These are phyloP conservation scores for Xenopus laevis DNA, from an alignment of 2,113 vertebrate genomes.

Conservation along the genomic window DNA sequence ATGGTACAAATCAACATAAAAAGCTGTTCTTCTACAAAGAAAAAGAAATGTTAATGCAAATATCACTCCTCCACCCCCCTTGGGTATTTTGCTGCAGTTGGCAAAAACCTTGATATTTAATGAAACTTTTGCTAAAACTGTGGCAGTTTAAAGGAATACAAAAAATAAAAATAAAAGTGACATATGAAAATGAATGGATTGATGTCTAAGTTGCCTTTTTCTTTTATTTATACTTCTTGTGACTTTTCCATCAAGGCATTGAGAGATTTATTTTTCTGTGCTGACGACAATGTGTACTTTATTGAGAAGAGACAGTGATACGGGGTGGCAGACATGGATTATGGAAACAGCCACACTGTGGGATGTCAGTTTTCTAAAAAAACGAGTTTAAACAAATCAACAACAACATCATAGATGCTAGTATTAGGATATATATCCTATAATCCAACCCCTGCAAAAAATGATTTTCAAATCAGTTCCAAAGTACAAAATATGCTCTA, in stretches of 20 bases:
- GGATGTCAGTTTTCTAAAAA: slow-evolving; percentile 24
- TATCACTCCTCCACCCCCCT: no score
- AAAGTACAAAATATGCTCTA: no score
- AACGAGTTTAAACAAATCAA: slow-evolving; percentile 20
- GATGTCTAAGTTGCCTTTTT: slow-evolving; percentile 7
- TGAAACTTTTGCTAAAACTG: slow-evolving; percentile 23
- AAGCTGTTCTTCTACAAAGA: no score
- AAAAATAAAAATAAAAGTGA: no score
- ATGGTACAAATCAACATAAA: no score
- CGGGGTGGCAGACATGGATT: slow-evolving; percentile 35
- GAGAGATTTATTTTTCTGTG: slow-evolving; percentile 30
- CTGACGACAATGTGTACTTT: slow-evolving; percentile 36
- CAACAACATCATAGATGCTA: slow-evolving; percentile 3
- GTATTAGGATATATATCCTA: slow-evolving; percentile 7
- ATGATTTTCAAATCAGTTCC: neutral
- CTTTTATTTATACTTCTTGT: slow-evolving; percentile 21
- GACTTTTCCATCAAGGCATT: slow-evolving; percentile 28
- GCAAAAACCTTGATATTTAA: slow-evolving; percentile 25
- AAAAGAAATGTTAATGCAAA: no score
- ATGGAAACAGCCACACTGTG: slow-evolving; percentile 24
- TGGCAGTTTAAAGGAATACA: slow-evolving; percentile 16
- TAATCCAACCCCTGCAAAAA: slow-evolving; percentile 12
- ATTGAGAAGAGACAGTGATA: slow-evolving; percentile 37
- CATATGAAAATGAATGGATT: slow-evolving; percentile 26
- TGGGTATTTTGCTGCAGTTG: no score